Conservation (phyloP, 2,113 vertebrate genomes). For the Rhea pennata region DNA sequence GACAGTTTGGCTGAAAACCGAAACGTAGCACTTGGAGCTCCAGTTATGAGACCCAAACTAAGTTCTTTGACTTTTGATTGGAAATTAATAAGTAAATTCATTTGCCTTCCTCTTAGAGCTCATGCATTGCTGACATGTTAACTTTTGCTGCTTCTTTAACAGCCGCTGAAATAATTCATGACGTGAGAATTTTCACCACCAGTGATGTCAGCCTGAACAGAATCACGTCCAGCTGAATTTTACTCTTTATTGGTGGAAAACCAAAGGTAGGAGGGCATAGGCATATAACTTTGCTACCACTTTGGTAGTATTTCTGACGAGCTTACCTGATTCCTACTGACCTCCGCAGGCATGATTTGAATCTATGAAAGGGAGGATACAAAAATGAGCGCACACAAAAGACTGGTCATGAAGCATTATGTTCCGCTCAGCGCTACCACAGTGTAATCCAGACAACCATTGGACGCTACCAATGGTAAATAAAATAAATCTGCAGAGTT, state of each 20-base stretch:
- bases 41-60: neutral
- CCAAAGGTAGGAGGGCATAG: neutral
- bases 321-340: neutral
- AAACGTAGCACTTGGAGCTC: neutral
- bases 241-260: neutral
- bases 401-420: neutral
- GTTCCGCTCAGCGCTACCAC: neutral
- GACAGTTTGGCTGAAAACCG: neutral
- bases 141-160: neutral
- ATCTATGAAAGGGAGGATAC: neutral
- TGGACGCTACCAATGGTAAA: neutral
- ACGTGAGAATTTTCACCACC: neutral
- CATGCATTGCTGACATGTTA: neutral
- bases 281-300: neutral
- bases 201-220: rapidly evolving
- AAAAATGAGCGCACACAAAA: neutral
- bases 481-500: neutral
- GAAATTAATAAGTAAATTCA: neutral
- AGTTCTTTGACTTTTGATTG: neutral
- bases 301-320: neutral
- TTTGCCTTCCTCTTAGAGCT: neutral
- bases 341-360: neutral
- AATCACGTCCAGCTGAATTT: neutral
- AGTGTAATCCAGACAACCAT: neutral
- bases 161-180: neutral